Base-by-base conservation (phyloP, 1,140 invertebrate species). In the Drosophila trapezifrons region DNA sequence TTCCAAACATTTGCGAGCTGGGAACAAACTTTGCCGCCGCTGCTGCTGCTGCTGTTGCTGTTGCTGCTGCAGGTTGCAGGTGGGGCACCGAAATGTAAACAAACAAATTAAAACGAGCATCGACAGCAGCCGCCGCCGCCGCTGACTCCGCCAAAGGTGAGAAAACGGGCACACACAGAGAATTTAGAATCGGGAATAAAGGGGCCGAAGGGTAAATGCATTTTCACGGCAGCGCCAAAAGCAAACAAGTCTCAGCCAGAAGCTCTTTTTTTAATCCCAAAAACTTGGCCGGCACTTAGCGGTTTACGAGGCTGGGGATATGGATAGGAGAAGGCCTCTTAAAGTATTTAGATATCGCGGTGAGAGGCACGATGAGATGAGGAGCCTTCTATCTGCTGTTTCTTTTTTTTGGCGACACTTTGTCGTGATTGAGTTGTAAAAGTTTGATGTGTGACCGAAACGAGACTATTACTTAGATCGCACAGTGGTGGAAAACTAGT, bases 51-150 rank as follows among this genome's bases (percentile, higher is more conserved):
- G 40, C 70, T 40, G 42, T 13, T 55, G 4, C 47, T 43, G 27
- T 12, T 45, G n/a, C 29, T 66, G 55, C 47, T 54, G 51, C 51
- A 54, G 51, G 51, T 54, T 75, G 72, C 73, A 75, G 73, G 71
- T 76, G 70, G 71, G 73, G 73, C 70, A 52, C 54, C 47, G 72
- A 84, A 86, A 87, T 82, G 83, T 86, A 86, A 86, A 87, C 84
- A 87, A 87, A 87, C 84, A 87, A 87, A 87, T 89, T 87, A 89
- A 87, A 87, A 84, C 76, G 79, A 89, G 80, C 74, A 71, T 83
- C 80, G 84, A 86, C 71, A 55, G 76, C 78, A 74, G 57, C 43
- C 35, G 66, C 37, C 32, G 62, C 59, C 43, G 47, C 64, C 58
- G 47, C 64, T 54, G 45, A 22, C 51, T 32, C 35, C 25, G 59